These are phyloP conservation scores for Labeo calbasu DNA, from an alignment of 2,797 vertebrate species.

Conservation along the genomic window DNA sequence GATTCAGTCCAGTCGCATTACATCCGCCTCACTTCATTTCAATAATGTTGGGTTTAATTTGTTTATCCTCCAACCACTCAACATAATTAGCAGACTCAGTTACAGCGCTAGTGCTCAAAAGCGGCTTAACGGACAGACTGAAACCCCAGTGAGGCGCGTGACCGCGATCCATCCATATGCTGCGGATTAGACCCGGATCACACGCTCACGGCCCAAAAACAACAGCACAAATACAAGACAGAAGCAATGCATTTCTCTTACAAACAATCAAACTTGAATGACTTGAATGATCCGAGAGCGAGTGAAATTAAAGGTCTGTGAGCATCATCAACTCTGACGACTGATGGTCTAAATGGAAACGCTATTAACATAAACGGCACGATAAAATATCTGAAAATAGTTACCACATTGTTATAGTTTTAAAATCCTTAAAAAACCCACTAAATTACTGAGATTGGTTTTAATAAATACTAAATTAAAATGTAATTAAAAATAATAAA, in stretches of 20 bases:
- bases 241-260: neutral
- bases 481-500: too few relatives aligned
- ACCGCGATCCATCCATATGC: constrained; percentile 15
- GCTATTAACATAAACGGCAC: neutral
- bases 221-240: neutral
- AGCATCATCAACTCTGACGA: neutral
- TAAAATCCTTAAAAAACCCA: too few relatives aligned
- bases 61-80: constrained; percentile 5
- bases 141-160: constrained; percentile 5
- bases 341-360: neutral
- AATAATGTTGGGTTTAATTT: neutral
- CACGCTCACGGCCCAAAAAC: neutral
- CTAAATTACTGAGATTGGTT: too few relatives aligned
- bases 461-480: too few relatives aligned
- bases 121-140: constrained; percentile 27
- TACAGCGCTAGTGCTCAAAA: neutral
- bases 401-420: neutral
- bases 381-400: neutral
- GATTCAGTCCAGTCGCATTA: neutral
- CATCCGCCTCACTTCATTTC: neutral
- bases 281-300: neutral
- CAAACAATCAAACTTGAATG: too few relatives aligned
- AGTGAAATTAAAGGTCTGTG: too few relatives aligned
- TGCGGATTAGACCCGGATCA: constrained; percentile 21
- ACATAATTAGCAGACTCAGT: constrained; percentile 38